phyloP scores from a whole-genome alignment of 1,140 invertebrate genomes.

The Drosophila lini region DNA sequence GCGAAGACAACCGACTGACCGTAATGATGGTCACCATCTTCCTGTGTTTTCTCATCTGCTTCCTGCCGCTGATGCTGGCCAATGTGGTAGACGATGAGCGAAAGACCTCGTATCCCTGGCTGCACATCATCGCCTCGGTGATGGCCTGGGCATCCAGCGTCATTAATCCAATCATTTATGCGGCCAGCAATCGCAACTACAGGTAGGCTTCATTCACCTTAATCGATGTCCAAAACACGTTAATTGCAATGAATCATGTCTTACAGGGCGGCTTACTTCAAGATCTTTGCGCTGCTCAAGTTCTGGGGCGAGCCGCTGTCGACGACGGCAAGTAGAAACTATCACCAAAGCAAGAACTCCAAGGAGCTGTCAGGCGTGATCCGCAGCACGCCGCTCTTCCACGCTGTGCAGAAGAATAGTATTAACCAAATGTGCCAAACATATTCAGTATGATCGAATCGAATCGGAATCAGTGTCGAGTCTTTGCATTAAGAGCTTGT shows the following conservation, averaged over 20 bases:
- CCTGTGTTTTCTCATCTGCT: conserved; percentile 92
- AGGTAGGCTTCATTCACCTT: conserved; percentile 42
- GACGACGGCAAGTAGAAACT: conserved; percentile 82
- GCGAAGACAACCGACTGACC: conserved; percentile 92
- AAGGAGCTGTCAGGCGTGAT: conserved; percentile 79
- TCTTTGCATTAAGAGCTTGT: conserved; percentile 57
- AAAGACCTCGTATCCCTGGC: conserved; percentile 88
- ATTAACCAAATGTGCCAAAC: conserved; percentile 84
- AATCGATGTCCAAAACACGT: neutral
- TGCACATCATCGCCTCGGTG: conserved; percentile 92
- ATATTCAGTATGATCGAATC: conserved; percentile 77
- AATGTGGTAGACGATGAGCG: conserved; percentile 91
- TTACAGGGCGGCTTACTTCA: conserved; percentile 76
- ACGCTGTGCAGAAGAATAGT: conserved; percentile 77
- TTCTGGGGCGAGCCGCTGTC: conserved; percentile 83
- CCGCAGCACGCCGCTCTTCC: conserved; percentile 80
- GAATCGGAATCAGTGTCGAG: conserved; percentile 17
- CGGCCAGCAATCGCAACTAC: conserved; percentile 93
- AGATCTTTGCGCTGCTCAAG: conserved; percentile 76
- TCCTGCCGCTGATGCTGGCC: conserved; percentile 93
- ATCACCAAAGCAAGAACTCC: conserved; percentile 82
- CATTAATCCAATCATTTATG: conserved; percentile 94
- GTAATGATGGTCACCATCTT: conserved; percentile 94
- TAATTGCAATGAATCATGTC: neutral
- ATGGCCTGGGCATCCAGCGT: conserved; percentile 94